Base-by-base conservation (phyloP, 2,113 vertebrate genomes). In the Willisornis vidua region DNA sequence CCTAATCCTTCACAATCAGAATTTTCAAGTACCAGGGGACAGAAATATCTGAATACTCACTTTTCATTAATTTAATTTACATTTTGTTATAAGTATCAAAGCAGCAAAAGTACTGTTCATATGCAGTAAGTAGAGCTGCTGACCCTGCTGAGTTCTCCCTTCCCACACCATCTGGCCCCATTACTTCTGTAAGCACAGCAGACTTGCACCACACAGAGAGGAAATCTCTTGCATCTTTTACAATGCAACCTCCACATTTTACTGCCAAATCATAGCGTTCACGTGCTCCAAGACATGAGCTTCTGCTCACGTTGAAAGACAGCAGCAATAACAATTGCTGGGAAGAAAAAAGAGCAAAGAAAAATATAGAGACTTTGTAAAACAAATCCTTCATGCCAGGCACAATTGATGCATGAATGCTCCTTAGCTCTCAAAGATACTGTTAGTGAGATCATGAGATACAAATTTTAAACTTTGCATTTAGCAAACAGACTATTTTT, bases 61-160 rank as follows among this genome's bases (percentile, higher is more conserved):
- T 94, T 92, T 92, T 89, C 94, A 92, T 91, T 90, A 88, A 93
- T 92, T 93, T 85, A 94, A 94, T 96, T 96, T 95, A 90, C 70
- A 41, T 81, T 87, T 86, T 57, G n/a, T 80, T 90, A 7, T 67
- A 75, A 89, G 72, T 52, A 93, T 84, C 45, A 57, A 87, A 94
- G 92, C 51, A 94, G 86, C 57, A 82, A 92, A 91, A 83, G 58
- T 90, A 85, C 73, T 78, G 85, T 65, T 90, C 70, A 78, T 54
- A 86, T 67, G 74, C 82, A 93, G 82, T 65, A 88, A 91, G 75
- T 63, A 31, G 76, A 94, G 72, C 92, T 92, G 83, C 80, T 92
- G 83, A 88, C 58, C 94, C 90, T 92, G 93, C 94, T 93, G 93
- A 92, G 90, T 57, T 95, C 73, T 93, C 75, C 85, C 90, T 92